These are phyloP conservation scores for Hyperoplus lanceolatus DNA, from an alignment of 2,797 vertebrate species.

Conservation along the genomic window DNA sequence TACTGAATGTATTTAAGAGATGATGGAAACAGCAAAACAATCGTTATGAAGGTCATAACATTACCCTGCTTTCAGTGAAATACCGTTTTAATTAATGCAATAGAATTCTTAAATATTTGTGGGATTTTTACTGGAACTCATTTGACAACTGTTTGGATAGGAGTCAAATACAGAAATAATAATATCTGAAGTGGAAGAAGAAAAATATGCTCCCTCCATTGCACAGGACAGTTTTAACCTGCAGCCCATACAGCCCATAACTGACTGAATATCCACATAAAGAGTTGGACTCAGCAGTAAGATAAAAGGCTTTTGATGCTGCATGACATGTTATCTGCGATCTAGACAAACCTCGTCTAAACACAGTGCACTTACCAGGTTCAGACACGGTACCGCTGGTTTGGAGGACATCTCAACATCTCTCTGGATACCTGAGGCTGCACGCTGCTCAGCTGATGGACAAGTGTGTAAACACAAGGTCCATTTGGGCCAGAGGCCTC, in stretches of 20 bases:
- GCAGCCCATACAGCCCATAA: constrained; percentile 1
- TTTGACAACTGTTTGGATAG: constrained; percentile 33
- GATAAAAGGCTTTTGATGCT: constrained; percentile 75
- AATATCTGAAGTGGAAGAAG: constrained; percentile 26
- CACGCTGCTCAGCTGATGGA: constrained; percentile 79
- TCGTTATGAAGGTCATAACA: constrained; percentile 35
- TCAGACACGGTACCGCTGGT: constrained; percentile 59
- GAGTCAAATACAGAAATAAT: constrained; percentile 30
- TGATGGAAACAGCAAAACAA: constrained; percentile 43
- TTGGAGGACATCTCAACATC: constrained; percentile 77
- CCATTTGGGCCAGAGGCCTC: constrained; percentile 79
- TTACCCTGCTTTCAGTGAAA: constrained; percentile 9
- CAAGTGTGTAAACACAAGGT: constrained; percentile 86
- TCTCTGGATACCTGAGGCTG: constrained; percentile 78
- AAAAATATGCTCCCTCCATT: constrained; percentile 2
- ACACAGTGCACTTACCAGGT: constrained; percentile 83
- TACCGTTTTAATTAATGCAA: constrained; percentile 28
- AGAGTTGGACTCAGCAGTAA: constrained; percentile 44
- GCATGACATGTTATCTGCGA: constrained; percentile 70
- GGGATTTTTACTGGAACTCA: neutral
- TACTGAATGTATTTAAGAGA: constrained; percentile 18
- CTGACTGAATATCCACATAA: constrained; percentile 22
- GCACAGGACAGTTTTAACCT: constrained; percentile 32
- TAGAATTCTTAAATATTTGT: constrained; percentile 6
- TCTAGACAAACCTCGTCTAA: constrained; percentile 81